Evolutionary conservation across 2,888 invertebrate species (phyloP), one percentile per base, ranked within the genome.

Genomic region (Philereme transversata): DNA sequence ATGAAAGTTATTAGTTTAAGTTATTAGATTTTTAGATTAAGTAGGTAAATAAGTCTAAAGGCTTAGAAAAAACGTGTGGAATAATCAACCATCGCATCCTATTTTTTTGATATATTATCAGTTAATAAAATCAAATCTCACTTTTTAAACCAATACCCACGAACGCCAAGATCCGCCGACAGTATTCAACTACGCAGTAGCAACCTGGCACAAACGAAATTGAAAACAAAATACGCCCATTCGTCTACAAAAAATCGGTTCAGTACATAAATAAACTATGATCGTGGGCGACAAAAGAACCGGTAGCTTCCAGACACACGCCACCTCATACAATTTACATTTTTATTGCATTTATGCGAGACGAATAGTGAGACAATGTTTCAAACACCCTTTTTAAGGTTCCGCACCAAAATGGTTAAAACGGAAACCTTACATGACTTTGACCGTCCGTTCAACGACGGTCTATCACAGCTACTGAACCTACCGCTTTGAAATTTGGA

Each of bases 301-400:
- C 84, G 79, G 86, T 84, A 84, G 84, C 82, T 68, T 57, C 56
- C 63, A 73, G 74, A 72, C 72, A 76, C 72, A 69, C 62, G 62
- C 70, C 70, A 75, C 71, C 72, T 67, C 73, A 72, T 77, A 78
- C 68, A 68, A 83, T 86, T 86, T 81, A 84, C 87, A 84, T 86
- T 81, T 85, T 84, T 83, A 87, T 84, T 84, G 78, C 83, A 72
- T 51, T 49, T 72, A 71, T 74, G 70, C 75, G 72, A 55, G 51
- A 44, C 40, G 35, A 5, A 36, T n/a, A 35, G 22, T 22, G 22
- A 22, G 22, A 22, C 22, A 22, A 22, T 22, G 22, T 22, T 22
- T 22, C 3, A 3, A 22, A 22, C 22, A 22, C 1, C 22, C 22
- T 22, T 22, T 22, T 22, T 22, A 22, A 22, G 22, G 22, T 22